A percentile compares a stretch with the other conserved stretches of the same genome.
These are phyloP conservation scores for Xylota segnis DNA, from an alignment of 2,888 invertebrate genomes.

Conservation along the genomic window DNA sequence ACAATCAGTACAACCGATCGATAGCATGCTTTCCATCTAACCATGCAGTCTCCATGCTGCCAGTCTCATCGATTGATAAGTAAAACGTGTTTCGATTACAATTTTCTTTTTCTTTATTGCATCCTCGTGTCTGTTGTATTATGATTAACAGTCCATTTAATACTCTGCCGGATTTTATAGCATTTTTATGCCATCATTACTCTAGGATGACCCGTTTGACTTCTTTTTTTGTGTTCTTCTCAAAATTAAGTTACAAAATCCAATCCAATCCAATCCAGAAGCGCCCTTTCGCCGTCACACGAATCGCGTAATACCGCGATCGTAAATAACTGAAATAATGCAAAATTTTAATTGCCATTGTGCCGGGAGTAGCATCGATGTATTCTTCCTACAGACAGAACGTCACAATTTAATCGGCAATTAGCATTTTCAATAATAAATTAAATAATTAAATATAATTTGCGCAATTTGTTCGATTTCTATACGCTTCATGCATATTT, in stretches of 20 bases:
- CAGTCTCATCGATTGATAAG: background rate
- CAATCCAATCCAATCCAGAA: too few relatives aligned
- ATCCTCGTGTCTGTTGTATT: background rate
- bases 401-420: constrained; percentile 56
- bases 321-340: constrained; percentile 22
- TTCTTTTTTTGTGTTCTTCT: background rate
- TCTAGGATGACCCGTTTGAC: background rate
- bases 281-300: constrained; percentile 9
- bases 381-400: constrained; percentile 4
- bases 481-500: constrained; percentile 26
- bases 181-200: background rate
- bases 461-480: constrained; percentile 52
- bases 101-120: background rate
- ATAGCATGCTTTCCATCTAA: background rate
- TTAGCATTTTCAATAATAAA: constrained; percentile 67
- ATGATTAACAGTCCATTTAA: background rate
- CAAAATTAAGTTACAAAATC: background rate
- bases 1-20: background rate
- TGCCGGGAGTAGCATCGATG: background rate
- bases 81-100: background rate
- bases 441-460: constrained; percentile 74
- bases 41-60: background rate
- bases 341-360: constrained; percentile 38
- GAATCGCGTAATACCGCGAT: background rate
- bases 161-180: background rate